A percentile compares a stretch with the other conserved stretches of the same genome.
Conservation (phyloP, 2,113 vertebrate genomes). For the Melanocharis versteri region DNA sequence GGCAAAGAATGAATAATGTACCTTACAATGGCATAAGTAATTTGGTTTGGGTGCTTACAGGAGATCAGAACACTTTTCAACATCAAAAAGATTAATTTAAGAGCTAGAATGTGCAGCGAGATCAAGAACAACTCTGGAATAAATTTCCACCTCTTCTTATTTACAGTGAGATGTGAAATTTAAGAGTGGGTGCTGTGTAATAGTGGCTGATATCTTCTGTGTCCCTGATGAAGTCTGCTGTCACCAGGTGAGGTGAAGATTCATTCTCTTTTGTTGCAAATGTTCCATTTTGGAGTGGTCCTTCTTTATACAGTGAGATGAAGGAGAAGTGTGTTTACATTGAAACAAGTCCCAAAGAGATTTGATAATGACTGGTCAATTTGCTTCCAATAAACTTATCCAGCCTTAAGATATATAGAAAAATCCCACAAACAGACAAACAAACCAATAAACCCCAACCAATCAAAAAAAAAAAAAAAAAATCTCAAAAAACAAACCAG, state of each 20-base stretch:
- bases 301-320: not conserved
- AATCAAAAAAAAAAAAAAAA: not conserved
- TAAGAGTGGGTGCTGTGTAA: not conserved
- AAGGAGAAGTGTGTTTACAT: not conserved
- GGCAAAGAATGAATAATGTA: not conserved
- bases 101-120: not conserved
- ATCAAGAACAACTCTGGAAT: not conserved
- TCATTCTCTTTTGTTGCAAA: not conserved
- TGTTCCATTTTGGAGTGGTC: not conserved
- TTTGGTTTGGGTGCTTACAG: not conserved
- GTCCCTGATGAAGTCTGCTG: not conserved
- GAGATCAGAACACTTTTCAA: not conserved
- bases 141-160: not conserved
- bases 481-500: not conserved
- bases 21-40: not conserved
- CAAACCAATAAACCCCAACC: fast-evolving
- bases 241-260: not conserved
- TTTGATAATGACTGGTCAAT: not conserved
- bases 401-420: not conserved
- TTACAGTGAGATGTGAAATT: not conserved
- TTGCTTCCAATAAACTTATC: not conserved
- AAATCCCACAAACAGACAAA: not conserved
- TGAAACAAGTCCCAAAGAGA: not conserved
- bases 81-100: not conserved
- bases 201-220: not conserved